A percentile compares a stretch with the other conserved stretches of the same genome.
Evolutionary conservation across 2,797 vertebrate species (phyloP).

Genomic region (Pristis pectinata): DNA sequence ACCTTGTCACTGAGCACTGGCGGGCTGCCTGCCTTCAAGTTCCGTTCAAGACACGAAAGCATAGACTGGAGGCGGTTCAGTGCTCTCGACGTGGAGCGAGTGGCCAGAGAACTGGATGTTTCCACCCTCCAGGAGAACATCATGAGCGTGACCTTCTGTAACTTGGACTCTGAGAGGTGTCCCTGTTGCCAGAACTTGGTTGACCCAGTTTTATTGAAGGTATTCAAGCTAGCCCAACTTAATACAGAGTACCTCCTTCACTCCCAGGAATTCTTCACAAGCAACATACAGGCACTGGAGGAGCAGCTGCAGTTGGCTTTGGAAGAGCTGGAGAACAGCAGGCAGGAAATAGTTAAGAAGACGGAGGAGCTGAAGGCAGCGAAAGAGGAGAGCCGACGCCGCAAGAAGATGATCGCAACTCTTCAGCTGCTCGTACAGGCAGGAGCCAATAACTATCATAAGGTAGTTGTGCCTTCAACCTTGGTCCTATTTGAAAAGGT

Average conservation of each 20-base stretch:
- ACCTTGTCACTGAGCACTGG: neutral
- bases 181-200: slow-evolving; percentile 54
- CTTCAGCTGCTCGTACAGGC: slow-evolving; percentile 61
- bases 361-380: slow-evolving; percentile 48
- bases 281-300: slow-evolving; percentile 51
- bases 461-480: slow-evolving; percentile 47
- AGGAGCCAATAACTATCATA: slow-evolving; percentile 52
- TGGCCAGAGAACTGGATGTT: slow-evolving; percentile 60
- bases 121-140: slow-evolving; percentile 60
- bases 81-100: slow-evolving; percentile 57
- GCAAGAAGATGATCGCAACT: slow-evolving; percentile 57
- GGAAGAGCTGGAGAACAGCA: slow-evolving; percentile 46
- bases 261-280: slow-evolving; percentile 58
- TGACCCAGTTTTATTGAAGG: slow-evolving; percentile 59
- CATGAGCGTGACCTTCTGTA: slow-evolving; percentile 56
- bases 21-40: slow-evolving; percentile 53
- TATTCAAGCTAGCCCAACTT: slow-evolving; percentile 66
- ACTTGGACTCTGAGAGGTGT: slow-evolving; percentile 56
- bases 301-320: slow-evolving; percentile 48
- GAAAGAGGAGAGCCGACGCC: slow-evolving; percentile 55
- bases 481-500: neutral
- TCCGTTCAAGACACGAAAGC: slow-evolving; percentile 51
- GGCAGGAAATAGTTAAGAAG: slow-evolving; percentile 49
- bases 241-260: slow-evolving; percentile 66
- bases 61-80: slow-evolving; percentile 64